phyloP scores from a whole-genome alignment of 2,888 invertebrate species.

The Caenorhabditis afra region DNA sequence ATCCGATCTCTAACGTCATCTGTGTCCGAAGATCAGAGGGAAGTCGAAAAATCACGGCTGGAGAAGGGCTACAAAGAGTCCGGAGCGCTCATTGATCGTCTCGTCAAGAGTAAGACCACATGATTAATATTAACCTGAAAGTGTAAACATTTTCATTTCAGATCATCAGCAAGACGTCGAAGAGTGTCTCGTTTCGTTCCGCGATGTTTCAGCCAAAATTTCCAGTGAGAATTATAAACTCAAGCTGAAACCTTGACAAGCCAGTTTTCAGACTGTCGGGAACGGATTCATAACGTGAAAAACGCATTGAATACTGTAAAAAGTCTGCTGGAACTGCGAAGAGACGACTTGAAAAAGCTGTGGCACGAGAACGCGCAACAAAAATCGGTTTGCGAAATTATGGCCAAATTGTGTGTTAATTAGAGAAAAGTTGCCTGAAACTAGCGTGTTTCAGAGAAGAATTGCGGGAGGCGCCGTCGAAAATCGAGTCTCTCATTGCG shows the following conservation, averaged over 20 bases:
- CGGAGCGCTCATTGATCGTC: constrained; percentile 90
- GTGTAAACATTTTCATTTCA: constrained; percentile 65
- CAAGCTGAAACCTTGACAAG: too few relatives aligned
- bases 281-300: constrained; percentile 88
- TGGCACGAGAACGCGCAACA: constrained; percentile 98
- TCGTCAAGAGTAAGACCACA: constrained; percentile 85
- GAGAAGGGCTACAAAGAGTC: constrained; percentile 94
- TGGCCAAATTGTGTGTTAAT: constrained; percentile 73
- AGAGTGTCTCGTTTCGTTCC: constrained; percentile 88
- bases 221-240: constrained; percentile 81
- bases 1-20: constrained; percentile 92
- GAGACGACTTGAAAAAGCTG: constrained; percentile 92
- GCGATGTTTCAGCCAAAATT: constrained; percentile 87
- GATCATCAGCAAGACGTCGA: constrained; percentile 91
- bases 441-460: constrained; percentile 58
- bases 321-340: constrained; percentile 89
- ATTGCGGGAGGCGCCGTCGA: constrained; percentile 63
- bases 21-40: constrained; percentile 90
- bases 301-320: constrained; percentile 90
- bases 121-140: too few relatives aligned
- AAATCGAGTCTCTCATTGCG: constrained; percentile 54
- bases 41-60: constrained; percentile 92
- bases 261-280: constrained; percentile 85
- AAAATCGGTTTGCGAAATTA: constrained; percentile 74
- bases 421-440: not conserved